Evolutionary conservation across 2,113 vertebrate species (phyloP).

Genomic region (Daphoenositta chrysoptera): DNA sequence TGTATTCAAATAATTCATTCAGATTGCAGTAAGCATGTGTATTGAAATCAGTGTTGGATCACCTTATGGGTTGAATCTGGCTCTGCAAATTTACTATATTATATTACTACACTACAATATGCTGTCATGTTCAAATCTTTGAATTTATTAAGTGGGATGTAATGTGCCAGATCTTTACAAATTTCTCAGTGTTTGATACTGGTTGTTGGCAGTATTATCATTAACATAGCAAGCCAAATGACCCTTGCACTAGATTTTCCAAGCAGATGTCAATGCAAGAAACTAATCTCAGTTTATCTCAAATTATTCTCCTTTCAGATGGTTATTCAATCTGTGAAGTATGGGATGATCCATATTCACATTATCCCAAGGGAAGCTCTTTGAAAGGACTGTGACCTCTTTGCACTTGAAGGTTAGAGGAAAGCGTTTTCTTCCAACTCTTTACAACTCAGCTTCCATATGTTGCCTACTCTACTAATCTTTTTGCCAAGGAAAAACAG

Average conservation of each 20-base stretch:
- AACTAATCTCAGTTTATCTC: constrained; percentile 28
- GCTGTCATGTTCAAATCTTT: constrained; percentile 17
- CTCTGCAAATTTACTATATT: background rate
- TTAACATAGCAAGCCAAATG: constrained; percentile 15
- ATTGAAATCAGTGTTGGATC: background rate
- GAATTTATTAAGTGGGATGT: constrained; percentile 33
- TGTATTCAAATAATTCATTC: background rate
- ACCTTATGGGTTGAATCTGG: background rate
- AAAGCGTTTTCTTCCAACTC: background rate
- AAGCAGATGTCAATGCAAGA: constrained; percentile 22
- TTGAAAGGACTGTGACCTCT: background rate
- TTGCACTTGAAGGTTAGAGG: background rate
- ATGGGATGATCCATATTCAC: background rate
- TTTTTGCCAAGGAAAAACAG: background rate
- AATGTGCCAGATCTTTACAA: constrained; percentile 41
- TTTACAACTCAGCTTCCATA: background rate
- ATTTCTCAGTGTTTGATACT: constrained; percentile 26
- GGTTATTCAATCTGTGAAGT: background rate
- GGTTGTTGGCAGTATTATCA: constrained; percentile 17
- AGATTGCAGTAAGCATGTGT: background rate
- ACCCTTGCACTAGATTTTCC: constrained; percentile 35
- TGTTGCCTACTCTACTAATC: background rate
- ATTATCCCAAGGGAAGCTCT: background rate
- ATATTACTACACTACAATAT: constrained; percentile 31
- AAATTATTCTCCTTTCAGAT: constrained; percentile 16